Evolutionary conservation across 2,888 invertebrate genomes (phyloP).

Genomic region (Hirtodrosophila alboralis): DNA sequence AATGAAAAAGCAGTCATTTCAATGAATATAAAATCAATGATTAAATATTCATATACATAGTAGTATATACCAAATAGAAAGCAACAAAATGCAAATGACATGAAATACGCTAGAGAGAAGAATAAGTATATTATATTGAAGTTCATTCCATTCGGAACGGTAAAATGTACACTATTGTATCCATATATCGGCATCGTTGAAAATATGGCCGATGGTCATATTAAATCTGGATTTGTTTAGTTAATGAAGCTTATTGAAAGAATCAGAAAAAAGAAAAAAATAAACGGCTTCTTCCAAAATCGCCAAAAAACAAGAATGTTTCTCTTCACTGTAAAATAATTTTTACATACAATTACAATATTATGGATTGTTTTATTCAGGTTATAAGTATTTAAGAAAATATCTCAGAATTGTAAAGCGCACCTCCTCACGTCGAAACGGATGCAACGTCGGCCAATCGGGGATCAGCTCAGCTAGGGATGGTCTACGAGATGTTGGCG

Average conservation of each 20-base stretch:
- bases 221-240: neutral
- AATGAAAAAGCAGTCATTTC: neutral
- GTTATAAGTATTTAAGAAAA: conserved; percentile 13
- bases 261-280: conserved; percentile 2
- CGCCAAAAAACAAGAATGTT: conserved; percentile 42
- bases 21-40: neutral
- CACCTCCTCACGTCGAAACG: conserved; percentile 88
- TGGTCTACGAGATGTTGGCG: conserved; percentile 89
- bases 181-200: neutral
- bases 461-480: conserved; percentile 97
- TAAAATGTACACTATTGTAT: neutral
- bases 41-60: neutral
- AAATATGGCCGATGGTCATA: neutral
- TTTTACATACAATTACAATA: conserved; percentile 14
- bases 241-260: conserved; percentile 1
- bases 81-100: conserved; percentile 36
- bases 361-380: conserved; percentile 6
- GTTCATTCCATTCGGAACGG: conserved; percentile 4
- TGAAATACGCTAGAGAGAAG: conserved; percentile 4
- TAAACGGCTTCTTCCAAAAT: conserved; percentile 28
- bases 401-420: conserved; percentile 41
- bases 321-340: conserved; percentile 17
- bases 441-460: conserved; percentile 93
- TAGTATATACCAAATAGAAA: neutral
- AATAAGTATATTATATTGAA: neutral